Evolutionary conservation across 2,888 invertebrate species (phyloP).

Genomic region (Apomyelois bistriatella): DNA sequence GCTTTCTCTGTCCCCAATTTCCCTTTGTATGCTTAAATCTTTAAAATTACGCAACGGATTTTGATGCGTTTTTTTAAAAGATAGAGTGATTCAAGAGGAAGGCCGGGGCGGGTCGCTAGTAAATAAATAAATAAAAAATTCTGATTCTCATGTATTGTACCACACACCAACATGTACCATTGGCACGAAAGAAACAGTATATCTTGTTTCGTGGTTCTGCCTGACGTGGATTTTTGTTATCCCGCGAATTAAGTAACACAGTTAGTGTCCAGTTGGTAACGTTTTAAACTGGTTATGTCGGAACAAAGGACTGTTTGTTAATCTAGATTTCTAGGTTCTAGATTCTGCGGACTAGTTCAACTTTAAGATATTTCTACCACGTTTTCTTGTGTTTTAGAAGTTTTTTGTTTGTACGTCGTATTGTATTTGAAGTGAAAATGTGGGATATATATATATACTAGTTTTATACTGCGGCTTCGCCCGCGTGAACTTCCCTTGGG

Average conservation of each 20-base stretch:
- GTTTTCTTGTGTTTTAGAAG: not conserved
- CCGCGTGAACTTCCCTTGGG: no score
- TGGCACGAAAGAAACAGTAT: conserved; percentile 8
- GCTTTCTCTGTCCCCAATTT: no score
- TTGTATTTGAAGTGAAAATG: not conserved
- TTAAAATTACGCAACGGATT: no score
- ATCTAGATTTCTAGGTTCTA: not conserved
- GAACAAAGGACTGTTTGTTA: conserved; percentile 1
- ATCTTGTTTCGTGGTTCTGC: not conserved
- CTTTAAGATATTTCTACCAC: not conserved
- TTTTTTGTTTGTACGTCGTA: not conserved
- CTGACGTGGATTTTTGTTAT: not conserved
- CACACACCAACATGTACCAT: conserved; percentile 4
- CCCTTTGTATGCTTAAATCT: no score
- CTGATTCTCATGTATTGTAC: not conserved
- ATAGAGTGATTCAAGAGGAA: no score
- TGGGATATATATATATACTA: no score
- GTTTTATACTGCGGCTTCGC: no score
- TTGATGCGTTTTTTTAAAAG: no score
- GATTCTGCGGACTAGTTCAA: not conserved
- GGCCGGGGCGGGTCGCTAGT: no score
- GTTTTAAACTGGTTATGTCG: conserved; percentile 1
- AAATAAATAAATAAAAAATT: no score
- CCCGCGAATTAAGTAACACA: conserved; percentile 8
- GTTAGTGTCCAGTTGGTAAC: conserved; percentile 3